These are phyloP conservation scores for Bufo gargarizans DNA, from an alignment of 2,113 vertebrate genomes.

Conservation along the genomic window DNA sequence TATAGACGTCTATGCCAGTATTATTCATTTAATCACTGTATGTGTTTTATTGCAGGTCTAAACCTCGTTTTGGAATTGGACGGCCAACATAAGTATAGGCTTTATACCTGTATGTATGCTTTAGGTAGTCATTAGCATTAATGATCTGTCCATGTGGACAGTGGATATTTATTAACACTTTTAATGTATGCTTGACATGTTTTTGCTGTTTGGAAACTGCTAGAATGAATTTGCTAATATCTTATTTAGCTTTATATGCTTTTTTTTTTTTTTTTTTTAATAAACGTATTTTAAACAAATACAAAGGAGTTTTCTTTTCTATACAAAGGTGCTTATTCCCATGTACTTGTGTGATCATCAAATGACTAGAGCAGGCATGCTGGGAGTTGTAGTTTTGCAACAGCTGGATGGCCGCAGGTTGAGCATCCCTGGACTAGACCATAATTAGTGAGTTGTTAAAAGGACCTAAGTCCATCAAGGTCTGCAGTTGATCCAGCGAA, in stretches of 20 bases:
- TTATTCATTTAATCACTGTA: not conserved
- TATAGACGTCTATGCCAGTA: too few relatives aligned
- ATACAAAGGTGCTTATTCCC: not conserved
- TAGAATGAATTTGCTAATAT: constrained; percentile 1
- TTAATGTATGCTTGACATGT: constrained; percentile 18
- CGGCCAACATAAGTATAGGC: constrained; percentile 70
- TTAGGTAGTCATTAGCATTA: not conserved
- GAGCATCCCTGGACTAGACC: too few relatives aligned
- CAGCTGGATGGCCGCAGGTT: too few relatives aligned
- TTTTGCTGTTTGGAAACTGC: constrained; percentile 13
- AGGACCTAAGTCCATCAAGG: too few relatives aligned
- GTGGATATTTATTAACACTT: constrained; percentile 33
- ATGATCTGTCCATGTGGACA: constrained; percentile 24
- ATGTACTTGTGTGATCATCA: not conserved
- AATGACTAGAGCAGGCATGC: too few relatives aligned
- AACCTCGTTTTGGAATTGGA: constrained; percentile 74
- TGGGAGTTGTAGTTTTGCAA: too few relatives aligned
- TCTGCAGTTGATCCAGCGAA: too few relatives aligned
- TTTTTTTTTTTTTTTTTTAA: constrained; percentile 36
- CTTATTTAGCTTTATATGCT: constrained; percentile 43
- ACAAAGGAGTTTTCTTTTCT: not conserved
- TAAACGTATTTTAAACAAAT: constrained; percentile 48
- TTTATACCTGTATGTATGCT: not conserved
- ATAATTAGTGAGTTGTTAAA: not conserved
- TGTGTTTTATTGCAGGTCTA: constrained; percentile 69